Evolutionary conservation across 2,113 vertebrate species (phyloP), one percentile per base, ranked within the genome.

Genomic region (Mustela lutreola): DNA sequence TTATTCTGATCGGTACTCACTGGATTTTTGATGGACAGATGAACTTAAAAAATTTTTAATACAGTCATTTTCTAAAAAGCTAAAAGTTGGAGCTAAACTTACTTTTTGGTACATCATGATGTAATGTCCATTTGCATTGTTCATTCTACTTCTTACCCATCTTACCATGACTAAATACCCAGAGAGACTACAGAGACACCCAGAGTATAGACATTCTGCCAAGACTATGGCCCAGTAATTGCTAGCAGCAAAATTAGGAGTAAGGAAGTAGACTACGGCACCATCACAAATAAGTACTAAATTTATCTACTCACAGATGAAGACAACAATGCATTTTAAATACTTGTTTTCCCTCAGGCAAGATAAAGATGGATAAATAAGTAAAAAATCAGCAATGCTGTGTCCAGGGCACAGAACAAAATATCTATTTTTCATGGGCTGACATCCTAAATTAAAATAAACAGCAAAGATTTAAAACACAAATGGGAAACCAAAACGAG

Each of bases 361-460:
- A 62, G 81, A 97, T 92, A 96, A 97, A 97, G 83, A 88, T 85
- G 87, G 95, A 95, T 90, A 97, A 97, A 95, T 60, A 97, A 97
- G 94, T 95, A 92, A 95, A 94, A 97, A 96, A 91, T 76, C 87
- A 62, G 83, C 81, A 95, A 82, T 45, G 56, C 73, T 80, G 21
- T 93, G 42, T 91, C 94, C 81, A 60, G 65, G 50, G 28, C 85
- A 94, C 56, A 82, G 62, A 89, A 96, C 78, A 28, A 79, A 87
- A 95, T 79, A 92, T 70, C 87, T 89, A 50, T 98, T 95, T 97
- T 97, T 96, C 65, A 75, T 93, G 50, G 67, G 33, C 70, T 96
- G 88, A 78, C 95, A 93, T 89, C 79, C 60, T 94, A 94, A 97
- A 98, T 98, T 95, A 96, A 96, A 98, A 95, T 92, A 97, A 96